Evolutionary conservation across 1,140 invertebrate species (phyloP), one percentile per base, ranked within the genome.

Genomic region (Polyergus mexicanus): DNA sequence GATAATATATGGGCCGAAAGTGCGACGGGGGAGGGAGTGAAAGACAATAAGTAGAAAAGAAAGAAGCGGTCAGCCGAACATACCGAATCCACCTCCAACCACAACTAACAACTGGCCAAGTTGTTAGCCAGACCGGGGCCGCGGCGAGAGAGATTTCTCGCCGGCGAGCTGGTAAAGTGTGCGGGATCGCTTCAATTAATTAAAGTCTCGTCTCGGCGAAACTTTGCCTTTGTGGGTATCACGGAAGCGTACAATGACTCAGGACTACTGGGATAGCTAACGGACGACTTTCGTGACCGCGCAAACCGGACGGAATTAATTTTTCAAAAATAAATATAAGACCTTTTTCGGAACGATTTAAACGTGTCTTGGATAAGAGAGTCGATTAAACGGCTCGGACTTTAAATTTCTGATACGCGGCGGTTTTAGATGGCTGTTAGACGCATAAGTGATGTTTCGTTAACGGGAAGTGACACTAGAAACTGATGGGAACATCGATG

Each of bases 131-230:
- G 62, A 25, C 69, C 25, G 62, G 0, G 41, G n/a, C 28, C 60
- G 56, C 54, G 28, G 25, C 78, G 54, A 88, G 86, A 78, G 38
- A 65, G 84, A 77, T 88, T 87, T 60, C 87, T 58, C 4, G 47
- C 35, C 38, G 72, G 4, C 62, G 28, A 22, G 35, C 28, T 28
- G 10, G 28, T 71, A 58, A 86, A 89, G 65, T 88, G 74, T 71
- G 71, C 60, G 72, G 60, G 84, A 89, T 89, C 83, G 80, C 84
- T 89, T 69, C 75, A 84, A 86, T 91, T 90, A 88, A 91, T 91
- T 89, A 72, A 89, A 81, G 66, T 80, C 83, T 69, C 58, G 41
- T 83, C 78, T 83, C 54, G 41, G 22, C 10, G 65, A 68, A 86
- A 90, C 69, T 90, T 86, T 6, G 38, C 2, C 62, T 74, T 60